These are phyloP conservation scores for Coreius guichenoti DNA, from an alignment of 2,797 vertebrate genomes.

Conservation along the genomic window DNA sequence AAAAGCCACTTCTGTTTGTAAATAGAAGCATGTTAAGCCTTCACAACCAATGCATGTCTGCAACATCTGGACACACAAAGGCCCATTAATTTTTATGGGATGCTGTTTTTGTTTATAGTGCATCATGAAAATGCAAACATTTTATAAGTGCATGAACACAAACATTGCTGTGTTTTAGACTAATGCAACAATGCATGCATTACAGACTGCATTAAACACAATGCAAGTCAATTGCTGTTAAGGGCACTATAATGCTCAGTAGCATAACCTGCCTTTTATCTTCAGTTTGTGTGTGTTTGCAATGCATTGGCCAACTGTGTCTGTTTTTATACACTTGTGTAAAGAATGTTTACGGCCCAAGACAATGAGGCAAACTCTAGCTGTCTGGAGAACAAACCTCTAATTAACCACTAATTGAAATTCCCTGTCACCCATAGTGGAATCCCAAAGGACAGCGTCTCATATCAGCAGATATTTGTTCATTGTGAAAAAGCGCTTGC, in stretches of 20 bases:
- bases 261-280: too few relatives aligned
- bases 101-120: background rate
- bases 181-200: background rate
- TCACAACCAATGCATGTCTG: background rate
- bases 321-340: background rate
- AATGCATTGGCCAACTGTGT: background rate
- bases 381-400: constrained; percentile 68
- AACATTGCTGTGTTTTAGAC: background rate
- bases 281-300: background rate
- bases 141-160: background rate
- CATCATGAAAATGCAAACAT: background rate
- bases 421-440: constrained; percentile 62
- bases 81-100: background rate
- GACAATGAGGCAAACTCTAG: constrained; percentile 52
- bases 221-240: background rate
- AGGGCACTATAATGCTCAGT: too few relatives aligned
- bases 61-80: background rate
- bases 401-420: constrained; percentile 68
- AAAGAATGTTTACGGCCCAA: background rate
- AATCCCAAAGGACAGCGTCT: constrained; percentile 62
- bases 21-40: constrained; percentile 1
- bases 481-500: background rate
- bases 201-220: background rate
- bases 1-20: background rate
- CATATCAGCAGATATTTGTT: constrained; percentile 59